A percentile compares a stretch with the other conserved stretches of the same genome.
phyloP scores from a whole-genome alignment of 2,113 vertebrate genomes.

The pig (Sus scrofa) region DNA sequence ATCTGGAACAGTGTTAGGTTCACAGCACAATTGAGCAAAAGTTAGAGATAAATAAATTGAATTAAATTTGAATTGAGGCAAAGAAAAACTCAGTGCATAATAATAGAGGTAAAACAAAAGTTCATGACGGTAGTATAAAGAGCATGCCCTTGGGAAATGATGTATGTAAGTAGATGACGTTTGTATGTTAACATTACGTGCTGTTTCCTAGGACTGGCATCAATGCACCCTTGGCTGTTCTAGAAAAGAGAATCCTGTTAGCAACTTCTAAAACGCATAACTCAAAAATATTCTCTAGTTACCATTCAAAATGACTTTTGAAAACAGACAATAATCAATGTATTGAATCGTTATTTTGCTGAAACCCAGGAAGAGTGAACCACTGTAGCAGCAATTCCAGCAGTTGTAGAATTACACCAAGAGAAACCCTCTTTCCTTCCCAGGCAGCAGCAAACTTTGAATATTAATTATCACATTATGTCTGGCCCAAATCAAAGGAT shows the following conservation, averaged over 20 bases:
- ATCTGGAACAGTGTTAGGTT: background rate
- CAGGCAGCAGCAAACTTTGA: slow-evolving; percentile 28
- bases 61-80: background rate
- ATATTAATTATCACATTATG: slow-evolving; percentile 61
- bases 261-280: slow-evolving; percentile 16
- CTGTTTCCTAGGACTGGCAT: background rate
- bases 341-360: slow-evolving; percentile 21
- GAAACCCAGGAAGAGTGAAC: background rate
- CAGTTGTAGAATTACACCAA: background rate
- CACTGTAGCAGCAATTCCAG: background rate
- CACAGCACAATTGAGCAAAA: background rate
- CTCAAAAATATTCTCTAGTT: slow-evolving; percentile 7
- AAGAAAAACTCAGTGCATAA: slow-evolving; percentile 26
- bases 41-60: background rate
- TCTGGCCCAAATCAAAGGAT: slow-evolving; percentile 10
- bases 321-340: background rate
- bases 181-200: background rate
- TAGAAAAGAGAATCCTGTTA: background rate
- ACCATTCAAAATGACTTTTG: slow-evolving; percentile 31
- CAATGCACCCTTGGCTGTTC: background rate
- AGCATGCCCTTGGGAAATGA: background rate
- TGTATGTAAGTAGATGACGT: background rate
- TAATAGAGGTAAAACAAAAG: background rate
- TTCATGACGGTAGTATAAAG: background rate
- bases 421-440: background rate